These are phyloP conservation scores for Drepana falcataria DNA, from an alignment of 2,888 invertebrate genomes.

Conservation along the genomic window DNA sequence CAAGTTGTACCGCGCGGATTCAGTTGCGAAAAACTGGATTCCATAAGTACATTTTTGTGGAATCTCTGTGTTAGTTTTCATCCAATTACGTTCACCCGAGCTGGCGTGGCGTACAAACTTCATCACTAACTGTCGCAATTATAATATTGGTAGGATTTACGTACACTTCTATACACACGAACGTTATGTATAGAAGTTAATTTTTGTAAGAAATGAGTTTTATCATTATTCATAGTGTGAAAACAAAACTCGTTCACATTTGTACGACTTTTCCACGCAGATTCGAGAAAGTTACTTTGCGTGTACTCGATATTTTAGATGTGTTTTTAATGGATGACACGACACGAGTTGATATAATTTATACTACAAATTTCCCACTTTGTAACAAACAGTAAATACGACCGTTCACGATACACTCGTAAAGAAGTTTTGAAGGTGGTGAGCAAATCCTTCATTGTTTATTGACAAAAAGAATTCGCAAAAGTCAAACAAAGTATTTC, in stretches of 20 bases:
- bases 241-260: not conserved
- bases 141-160: too few species aligned
- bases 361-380: not conserved
- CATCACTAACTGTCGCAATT: too few species aligned
- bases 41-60: too few species aligned
- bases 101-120: too few species aligned
- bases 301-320: too few species aligned
- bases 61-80: too few species aligned
- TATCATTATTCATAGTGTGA: not conserved
- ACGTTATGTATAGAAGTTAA: too few species aligned
- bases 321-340: too few species aligned
- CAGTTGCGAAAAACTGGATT: not conserved
- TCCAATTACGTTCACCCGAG: too few species aligned
- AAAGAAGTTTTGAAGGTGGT: not conserved
- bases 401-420: not conserved
- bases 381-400: not conserved
- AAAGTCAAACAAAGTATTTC: not conserved
- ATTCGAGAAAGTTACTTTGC: not conserved
- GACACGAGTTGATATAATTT: too few species aligned
- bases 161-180: too few species aligned
- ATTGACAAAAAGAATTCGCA: not conserved
- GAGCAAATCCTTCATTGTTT: not conserved
- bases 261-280: not conserved
- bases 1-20: conserved; percentile 8
- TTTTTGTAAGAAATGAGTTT: not conserved